Evolutionary conservation across 2,797 vertebrate genomes (phyloP), one percentile per base, ranked within the genome.

Genomic region (Rousettus madagascariensis): DNA sequence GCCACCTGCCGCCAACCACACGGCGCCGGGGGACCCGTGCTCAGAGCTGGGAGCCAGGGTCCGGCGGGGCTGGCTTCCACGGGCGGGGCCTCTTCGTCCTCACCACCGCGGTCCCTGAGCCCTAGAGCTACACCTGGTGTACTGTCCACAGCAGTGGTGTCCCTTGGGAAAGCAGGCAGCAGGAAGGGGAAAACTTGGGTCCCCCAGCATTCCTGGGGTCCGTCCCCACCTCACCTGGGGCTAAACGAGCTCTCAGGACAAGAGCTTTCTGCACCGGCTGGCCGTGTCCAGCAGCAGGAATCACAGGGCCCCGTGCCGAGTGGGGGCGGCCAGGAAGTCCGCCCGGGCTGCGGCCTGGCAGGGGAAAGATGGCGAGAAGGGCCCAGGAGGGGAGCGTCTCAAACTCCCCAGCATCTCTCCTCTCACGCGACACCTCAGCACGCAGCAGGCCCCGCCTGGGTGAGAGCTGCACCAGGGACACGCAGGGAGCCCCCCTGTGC

Each of bases 401-500:
- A 1, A 28, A 2, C 74, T 0, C 41, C 38, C 4, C 1, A 8
- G 30, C 26, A 15, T 2, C 9, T 20, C 49, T 36, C 11, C 57
- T 41, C 36, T 61, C 4, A 55, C 10, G 36, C 20, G 51, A 13
- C 59, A 36, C 5, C 30, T 1, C n/a, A 5, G 33, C 4, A 0
- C 49, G 3, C 16, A 6, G 15, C 77, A 41, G 75, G 33, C 59
- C 65, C 49, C 9, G 2, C 57, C 26, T 0, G 26, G 26, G 26
- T 51, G 0, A 46, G 2, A 8, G 57, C n/a, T 1, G 10, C 72
- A 5, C 8, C 0, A 3, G 15, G 10, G 10, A 9, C 8, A 0
- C 0, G 0, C 5, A 1, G 6, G 3, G 46, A 0, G 0, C 20
- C 71, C 59, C 65, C 9, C 0, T 1, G 0, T 2, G 5, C 30